Evolutionary conservation across 2,888 invertebrate species (phyloP).

Genomic region (Heterodera filipjevi): DNA sequence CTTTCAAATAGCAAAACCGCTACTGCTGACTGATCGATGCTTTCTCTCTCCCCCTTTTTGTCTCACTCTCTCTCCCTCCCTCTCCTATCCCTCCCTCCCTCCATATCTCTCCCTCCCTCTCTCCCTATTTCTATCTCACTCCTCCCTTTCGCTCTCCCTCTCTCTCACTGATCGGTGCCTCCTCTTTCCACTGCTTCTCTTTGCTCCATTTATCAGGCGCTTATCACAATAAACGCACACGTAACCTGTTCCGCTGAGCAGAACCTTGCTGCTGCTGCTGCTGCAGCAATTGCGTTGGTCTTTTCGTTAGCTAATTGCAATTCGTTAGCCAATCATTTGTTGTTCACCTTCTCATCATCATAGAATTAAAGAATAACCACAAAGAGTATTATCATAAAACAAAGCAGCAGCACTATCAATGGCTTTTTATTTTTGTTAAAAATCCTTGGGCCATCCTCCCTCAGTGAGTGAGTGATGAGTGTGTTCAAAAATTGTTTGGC

Average conservation of each 20-base stretch:
- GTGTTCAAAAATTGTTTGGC: background rate
- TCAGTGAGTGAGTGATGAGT: too few species aligned
- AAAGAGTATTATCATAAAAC: too few species aligned
- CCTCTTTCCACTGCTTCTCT: background rate
- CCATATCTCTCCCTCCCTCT: too few species aligned
- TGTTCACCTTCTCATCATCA: background rate
- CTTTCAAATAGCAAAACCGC: slow-evolving; percentile 10
- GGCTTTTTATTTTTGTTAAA: background rate
- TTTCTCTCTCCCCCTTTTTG: background rate
- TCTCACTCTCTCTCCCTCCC: too few species aligned
- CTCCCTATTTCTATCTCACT: too few species aligned
- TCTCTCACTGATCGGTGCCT: too few species aligned
- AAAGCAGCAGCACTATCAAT: too few species aligned
- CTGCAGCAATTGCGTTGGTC: slow-evolving; percentile 19
- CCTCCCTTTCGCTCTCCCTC: too few species aligned
- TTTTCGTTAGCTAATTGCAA: background rate
- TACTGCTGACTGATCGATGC: background rate
- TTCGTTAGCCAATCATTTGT: background rate
- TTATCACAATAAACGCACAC: background rate
- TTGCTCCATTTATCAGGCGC: background rate
- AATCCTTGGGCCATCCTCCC: too few species aligned
- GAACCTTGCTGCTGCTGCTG: background rate
- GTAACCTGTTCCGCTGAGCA: background rate
- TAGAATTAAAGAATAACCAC: too few species aligned
- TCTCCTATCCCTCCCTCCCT: too few species aligned